phyloP scores from a whole-genome alignment of 1,140 invertebrate genomes.

The Pectinophora gossypiella region DNA sequence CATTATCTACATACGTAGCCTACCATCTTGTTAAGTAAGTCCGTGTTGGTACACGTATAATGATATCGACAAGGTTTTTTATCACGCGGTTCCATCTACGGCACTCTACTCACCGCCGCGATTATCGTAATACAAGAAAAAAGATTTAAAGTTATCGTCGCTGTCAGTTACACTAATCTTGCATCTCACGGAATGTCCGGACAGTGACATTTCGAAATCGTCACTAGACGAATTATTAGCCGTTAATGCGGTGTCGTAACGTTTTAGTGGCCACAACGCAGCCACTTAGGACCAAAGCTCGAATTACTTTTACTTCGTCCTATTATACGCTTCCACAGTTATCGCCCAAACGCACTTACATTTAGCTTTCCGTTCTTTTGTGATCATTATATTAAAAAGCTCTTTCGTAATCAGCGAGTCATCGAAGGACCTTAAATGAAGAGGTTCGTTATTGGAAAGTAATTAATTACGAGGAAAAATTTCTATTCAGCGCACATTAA shows the following conservation, averaged over 20 bases:
- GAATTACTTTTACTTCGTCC: conserved; percentile 32
- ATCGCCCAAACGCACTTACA: background rate
- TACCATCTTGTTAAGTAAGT: conserved; percentile 56
- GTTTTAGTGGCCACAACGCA: conserved; percentile 44
- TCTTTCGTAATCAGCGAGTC: background rate
- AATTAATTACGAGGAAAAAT: background rate
- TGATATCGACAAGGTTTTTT: conserved; percentile 60
- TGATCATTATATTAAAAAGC: background rate
- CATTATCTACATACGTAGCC: conserved; percentile 45
- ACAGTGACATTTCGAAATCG: conserved; percentile 55
- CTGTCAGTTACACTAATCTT: conserved; percentile 63
- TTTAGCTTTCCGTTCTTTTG: background rate
- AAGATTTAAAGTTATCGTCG: conserved; percentile 60
- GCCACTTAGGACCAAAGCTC: conserved; percentile 38
- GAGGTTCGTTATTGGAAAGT: background rate
- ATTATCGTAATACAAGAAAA: conserved; percentile 60
- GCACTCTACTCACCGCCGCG: conserved; percentile 30
- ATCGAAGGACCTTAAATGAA: background rate
- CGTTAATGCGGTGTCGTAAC: conserved; percentile 53
- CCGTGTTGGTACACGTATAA: conserved; percentile 46
- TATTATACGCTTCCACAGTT: conserved; percentile 9
- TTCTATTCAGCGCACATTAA: background rate
- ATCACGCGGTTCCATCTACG: conserved; percentile 48
- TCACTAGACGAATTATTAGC: conserved; percentile 55
- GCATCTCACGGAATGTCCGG: conserved; percentile 49